A percentile compares a stretch with the other conserved stretches of the same genome.
Evolutionary conservation across 2,888 invertebrate species (phyloP).

Genomic region (Cyclophora albipunctata): DNA sequence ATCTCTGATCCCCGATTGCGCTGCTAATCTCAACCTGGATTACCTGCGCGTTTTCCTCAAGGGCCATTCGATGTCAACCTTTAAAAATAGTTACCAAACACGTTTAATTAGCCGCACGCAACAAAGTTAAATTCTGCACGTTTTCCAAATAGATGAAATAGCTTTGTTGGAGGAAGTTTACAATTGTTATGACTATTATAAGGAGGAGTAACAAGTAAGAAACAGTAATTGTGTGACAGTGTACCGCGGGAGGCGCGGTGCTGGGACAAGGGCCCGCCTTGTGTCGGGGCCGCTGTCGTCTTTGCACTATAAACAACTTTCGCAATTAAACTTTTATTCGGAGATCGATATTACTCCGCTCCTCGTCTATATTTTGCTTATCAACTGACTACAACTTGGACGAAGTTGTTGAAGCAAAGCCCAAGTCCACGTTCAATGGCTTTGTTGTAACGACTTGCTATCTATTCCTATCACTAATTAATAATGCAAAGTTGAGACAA

Average conservation of each 20-base stretch:
- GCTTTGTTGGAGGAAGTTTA: neutral
- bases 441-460: constrained; percentile 2
- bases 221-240: constrained; percentile 34
- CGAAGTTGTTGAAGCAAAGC: constrained; percentile 19
- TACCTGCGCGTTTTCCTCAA: constrained; percentile 28
- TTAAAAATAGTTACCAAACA: constrained; percentile 1
- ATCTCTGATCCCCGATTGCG: constrained; percentile 32
- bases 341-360: constrained; percentile 51
- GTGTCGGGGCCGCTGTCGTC: constrained; percentile 40
- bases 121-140: neutral
- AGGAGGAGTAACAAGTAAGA: constrained; percentile 30
- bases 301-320: constrained; percentile 64
- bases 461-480: neutral
- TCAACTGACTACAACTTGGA: constrained; percentile 32
- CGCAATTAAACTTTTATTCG: constrained; percentile 69
- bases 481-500: neutral
- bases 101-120: neutral
- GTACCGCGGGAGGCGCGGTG: constrained; percentile 17
- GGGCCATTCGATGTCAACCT: constrained; percentile 12
- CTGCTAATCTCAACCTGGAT: constrained; percentile 32
- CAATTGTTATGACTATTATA: constrained; percentile 4
- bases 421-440: constrained; percentile 14
- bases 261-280: constrained; percentile 23
- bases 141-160: neutral
- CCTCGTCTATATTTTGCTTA: constrained; percentile 46